These are phyloP conservation scores for Paedocypris sp. DNA, from an alignment of 2,113 vertebrate species.

Conservation along the genomic window DNA sequence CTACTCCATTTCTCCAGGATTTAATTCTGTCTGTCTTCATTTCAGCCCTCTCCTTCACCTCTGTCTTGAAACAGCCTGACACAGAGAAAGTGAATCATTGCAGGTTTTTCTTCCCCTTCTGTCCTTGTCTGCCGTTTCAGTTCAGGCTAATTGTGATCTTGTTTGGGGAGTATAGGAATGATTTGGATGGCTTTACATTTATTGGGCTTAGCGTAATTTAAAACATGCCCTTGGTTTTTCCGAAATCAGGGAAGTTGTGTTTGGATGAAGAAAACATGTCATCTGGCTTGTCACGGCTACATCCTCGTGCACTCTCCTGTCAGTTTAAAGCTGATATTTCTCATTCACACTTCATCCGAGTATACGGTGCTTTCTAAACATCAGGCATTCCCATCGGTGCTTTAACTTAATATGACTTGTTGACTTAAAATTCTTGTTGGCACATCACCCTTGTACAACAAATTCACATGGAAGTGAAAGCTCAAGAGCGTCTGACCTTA, in stretches of 20 bases:
- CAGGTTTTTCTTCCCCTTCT: background rate
- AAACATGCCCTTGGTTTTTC: too few relatives aligned
- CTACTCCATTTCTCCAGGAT: background rate
- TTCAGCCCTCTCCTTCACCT: background rate
- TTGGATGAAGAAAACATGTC: background rate
- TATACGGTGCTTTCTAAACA: background rate
- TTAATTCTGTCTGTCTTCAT: conserved; percentile 5
- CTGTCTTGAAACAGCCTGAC: conserved; percentile 12
- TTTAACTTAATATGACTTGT: background rate
- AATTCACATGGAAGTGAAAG: conserved; percentile 15
- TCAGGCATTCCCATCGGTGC: background rate
- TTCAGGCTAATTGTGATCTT: background rate
- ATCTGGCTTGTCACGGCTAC: background rate
- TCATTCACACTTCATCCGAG: background rate
- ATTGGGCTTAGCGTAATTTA: too few relatives aligned
- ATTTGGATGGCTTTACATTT: too few relatives aligned
- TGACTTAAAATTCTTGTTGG: background rate
- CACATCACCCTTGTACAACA: background rate
- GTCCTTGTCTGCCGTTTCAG: background rate
- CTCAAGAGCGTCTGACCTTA: background rate
- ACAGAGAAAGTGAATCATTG: conserved; percentile 12
- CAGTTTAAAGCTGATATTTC: background rate
- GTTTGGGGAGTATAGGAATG: background rate
- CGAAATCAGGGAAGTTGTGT: too few relatives aligned
- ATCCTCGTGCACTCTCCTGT: background rate